These are phyloP conservation scores for Saxicola maurus DNA, from an alignment of 2,797 vertebrate genomes.

Conservation along the genomic window DNA sequence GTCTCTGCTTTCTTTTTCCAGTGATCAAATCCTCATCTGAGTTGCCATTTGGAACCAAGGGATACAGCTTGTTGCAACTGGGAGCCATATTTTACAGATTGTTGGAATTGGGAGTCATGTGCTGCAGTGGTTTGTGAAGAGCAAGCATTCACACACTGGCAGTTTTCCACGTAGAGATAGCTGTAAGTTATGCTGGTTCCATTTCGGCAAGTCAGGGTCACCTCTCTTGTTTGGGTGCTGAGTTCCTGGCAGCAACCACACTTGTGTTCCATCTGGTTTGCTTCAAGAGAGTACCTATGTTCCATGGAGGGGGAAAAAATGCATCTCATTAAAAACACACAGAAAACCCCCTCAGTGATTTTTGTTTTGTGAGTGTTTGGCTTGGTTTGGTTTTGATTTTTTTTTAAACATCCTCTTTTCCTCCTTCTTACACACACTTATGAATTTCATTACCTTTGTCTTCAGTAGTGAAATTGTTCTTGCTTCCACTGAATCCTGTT, in stretches of 20 bases:
- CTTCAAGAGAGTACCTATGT: conserved; percentile 78
- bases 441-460: not conserved
- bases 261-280: conserved; percentile 64
- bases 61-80: not conserved
- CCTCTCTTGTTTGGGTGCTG: conserved; percentile 62
- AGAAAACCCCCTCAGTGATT: not conserved
- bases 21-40: not conserved
- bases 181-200: conserved; percentile 44
- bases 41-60: not conserved
- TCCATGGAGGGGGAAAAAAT: not conserved
- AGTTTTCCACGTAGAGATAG: conserved; percentile 78
- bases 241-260: conserved; percentile 85
- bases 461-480: not conserved
- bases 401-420: not conserved
- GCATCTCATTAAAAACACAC: not conserved
- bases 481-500: not conserved
- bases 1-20: not conserved
- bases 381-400: accelerated
- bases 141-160: conserved; percentile 69
- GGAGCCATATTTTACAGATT: accelerated
- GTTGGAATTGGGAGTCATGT: not conserved
- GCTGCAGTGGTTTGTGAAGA: not conserved
- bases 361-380: not conserved
- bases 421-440: accelerated
- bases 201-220: conserved; percentile 74